phyloP scores from a whole-genome alignment of 2,888 invertebrate species.

The Hartigia nigra region DNA sequence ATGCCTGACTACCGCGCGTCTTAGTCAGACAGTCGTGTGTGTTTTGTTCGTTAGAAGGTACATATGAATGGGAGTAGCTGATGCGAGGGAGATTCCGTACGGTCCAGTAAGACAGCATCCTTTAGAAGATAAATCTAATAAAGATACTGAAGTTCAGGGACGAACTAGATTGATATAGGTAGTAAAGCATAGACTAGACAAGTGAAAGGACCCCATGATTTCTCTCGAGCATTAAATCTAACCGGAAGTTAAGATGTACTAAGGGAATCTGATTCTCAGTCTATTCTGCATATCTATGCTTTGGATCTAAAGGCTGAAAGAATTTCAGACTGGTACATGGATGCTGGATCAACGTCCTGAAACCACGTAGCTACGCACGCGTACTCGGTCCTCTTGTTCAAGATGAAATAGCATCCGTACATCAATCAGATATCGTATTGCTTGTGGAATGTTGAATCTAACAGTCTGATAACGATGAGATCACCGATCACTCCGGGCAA shows the following conservation, averaged over 20 bases:
- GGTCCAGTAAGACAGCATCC: neutral
- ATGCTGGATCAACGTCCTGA: neutral
- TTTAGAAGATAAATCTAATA: neutral
- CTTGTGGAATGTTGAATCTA: neutral
- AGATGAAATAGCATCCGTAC: neutral
- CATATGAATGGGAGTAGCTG: neutral
- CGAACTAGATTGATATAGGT: neutral
- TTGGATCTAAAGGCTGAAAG: neutral
- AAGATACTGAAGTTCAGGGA: neutral
- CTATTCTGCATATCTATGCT: neutral
- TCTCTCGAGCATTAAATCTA: neutral
- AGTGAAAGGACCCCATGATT: neutral
- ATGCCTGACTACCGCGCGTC: neutral
- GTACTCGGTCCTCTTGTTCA: neutral
- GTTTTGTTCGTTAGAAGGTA: neutral
- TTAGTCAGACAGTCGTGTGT: neutral
- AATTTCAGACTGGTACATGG: neutral
- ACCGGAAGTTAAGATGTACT: neutral
- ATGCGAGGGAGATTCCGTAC: neutral
- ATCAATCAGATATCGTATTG: neutral
- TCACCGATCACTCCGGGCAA: slow-evolving; percentile 20
- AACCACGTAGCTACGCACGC: neutral
- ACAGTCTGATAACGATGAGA: slow-evolving; percentile 14
- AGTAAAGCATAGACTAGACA: neutral
- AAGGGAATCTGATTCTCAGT: neutral